phyloP scores from a whole-genome alignment of 2,113 vertebrate genomes.

The Channa argus region DNA sequence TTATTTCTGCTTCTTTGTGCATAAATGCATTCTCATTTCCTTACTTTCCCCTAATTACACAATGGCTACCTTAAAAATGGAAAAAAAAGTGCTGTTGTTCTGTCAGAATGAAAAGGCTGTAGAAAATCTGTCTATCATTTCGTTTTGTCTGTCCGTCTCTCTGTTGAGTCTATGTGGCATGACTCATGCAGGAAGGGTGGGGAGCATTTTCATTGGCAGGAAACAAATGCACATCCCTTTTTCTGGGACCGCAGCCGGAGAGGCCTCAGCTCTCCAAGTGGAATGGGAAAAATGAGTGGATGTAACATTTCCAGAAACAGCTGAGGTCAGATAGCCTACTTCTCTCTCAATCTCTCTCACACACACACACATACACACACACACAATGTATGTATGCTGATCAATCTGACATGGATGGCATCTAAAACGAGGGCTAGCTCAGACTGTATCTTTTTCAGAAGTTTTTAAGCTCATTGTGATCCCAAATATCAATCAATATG shows the following conservation, averaged over 20 bases:
- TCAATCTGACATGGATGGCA: constrained; percentile 25
- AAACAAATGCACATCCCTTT: constrained; percentile 80
- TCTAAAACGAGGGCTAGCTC: not conserved
- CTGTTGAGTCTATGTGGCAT: constrained; percentile 70
- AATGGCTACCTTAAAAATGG: not conserved
- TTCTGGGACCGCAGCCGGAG: constrained; percentile 53
- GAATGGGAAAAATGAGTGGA: constrained; percentile 69
- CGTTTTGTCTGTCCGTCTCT: constrained; percentile 27
- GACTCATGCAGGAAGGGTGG: constrained; percentile 80
- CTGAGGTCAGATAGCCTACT: constrained; percentile 61
- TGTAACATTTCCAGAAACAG: constrained; percentile 68
- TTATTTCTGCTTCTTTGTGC: constrained; percentile 16
- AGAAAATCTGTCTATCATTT: constrained; percentile 38
- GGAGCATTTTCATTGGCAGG: constrained; percentile 78
- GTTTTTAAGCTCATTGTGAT: too few relatives aligned
- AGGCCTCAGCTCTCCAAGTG: constrained; percentile 42
- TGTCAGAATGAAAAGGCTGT: constrained; percentile 19
- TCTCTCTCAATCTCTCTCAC: constrained; percentile 26
- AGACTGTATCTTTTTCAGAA: too few relatives aligned
- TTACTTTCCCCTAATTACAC: constrained; percentile 7
- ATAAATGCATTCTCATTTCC: constrained; percentile 20
- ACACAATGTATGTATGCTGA: too few relatives aligned
- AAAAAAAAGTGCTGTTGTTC: not conserved
- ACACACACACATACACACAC: too few relatives aligned
- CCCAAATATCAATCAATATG: too few relatives aligned